Conservation (phyloP, 1,140 invertebrate species). For the Frieseomelitta varia region DNA sequence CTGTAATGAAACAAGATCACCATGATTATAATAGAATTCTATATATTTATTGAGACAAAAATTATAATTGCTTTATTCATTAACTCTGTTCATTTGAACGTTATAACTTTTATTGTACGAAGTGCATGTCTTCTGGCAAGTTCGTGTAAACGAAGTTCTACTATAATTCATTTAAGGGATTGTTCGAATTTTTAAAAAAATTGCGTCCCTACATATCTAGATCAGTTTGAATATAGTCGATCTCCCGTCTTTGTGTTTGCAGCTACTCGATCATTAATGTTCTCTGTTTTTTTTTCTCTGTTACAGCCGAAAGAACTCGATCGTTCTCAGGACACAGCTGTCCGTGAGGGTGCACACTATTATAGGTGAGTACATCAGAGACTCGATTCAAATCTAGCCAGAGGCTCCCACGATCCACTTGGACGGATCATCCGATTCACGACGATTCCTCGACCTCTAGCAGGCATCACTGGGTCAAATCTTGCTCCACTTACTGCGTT, state of each 20-base stretch:
- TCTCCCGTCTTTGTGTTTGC: not conserved
- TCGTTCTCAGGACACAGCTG: slow-evolving; percentile 97
- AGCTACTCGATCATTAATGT: slow-evolving; percentile 60
- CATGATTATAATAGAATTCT: no score
- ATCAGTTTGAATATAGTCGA: not conserved
- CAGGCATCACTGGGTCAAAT: slow-evolving; percentile 53
- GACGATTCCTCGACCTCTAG: slow-evolving; percentile 59
- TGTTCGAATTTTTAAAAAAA: no score
- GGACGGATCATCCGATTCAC: slow-evolving; percentile 57
- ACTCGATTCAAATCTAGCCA: slow-evolving; percentile 57
- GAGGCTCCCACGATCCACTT: slow-evolving; percentile 64
- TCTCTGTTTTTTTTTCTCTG: slow-evolving; percentile 72
- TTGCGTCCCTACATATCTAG: no score
- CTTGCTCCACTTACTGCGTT: slow-evolving; percentile 56
- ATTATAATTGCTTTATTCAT: no score
- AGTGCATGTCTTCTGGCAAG: no score
- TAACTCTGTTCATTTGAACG: no score
- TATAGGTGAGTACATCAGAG: slow-evolving; percentile 91
- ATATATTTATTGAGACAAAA: no score
- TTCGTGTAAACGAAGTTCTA: no score
- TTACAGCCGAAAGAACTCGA: slow-evolving; percentile 97
- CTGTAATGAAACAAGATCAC: no score
- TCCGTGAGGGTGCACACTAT: slow-evolving; percentile 98
- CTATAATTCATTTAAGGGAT: no score
- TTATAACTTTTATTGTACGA: no score